Conservation (phyloP, 2,113 vertebrate species). For the Oreocharis arfaki region DNA sequence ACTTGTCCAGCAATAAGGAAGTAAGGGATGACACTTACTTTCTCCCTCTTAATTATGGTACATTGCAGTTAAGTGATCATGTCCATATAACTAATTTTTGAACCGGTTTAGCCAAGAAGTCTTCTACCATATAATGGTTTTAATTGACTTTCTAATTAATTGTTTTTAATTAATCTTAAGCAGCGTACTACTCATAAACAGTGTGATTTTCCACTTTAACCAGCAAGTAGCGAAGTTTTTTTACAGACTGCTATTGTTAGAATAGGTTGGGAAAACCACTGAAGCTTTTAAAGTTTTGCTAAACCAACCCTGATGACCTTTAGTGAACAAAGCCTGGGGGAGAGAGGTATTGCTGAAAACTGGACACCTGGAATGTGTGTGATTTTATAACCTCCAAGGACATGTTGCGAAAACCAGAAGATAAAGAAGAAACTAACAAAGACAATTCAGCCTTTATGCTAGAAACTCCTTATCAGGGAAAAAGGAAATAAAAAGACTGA, state of each 20-base stretch:
- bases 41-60: neutral
- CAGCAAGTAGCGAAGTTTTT: neutral
- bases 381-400: neutral
- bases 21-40: neutral
- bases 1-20: neutral
- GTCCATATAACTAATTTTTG: neutral
- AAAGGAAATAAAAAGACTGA: neutral
- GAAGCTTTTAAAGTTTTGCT: neutral
- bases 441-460: neutral
- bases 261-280: neutral
- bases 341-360: neutral
- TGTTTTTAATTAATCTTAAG: neutral
- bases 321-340: neutral
- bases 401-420: neutral
- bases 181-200: neutral
- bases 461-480: neutral
- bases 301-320: neutral
- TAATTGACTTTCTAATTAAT: neutral
- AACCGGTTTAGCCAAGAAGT: conserved; percentile 78
- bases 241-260: neutral
- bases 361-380: neutral
- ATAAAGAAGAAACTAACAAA: neutral
- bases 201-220: neutral
- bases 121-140: conserved; percentile 78
- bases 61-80: neutral